Base-by-base conservation (phyloP, 2,888 invertebrate species). In the Leptopilina myrica region DNA sequence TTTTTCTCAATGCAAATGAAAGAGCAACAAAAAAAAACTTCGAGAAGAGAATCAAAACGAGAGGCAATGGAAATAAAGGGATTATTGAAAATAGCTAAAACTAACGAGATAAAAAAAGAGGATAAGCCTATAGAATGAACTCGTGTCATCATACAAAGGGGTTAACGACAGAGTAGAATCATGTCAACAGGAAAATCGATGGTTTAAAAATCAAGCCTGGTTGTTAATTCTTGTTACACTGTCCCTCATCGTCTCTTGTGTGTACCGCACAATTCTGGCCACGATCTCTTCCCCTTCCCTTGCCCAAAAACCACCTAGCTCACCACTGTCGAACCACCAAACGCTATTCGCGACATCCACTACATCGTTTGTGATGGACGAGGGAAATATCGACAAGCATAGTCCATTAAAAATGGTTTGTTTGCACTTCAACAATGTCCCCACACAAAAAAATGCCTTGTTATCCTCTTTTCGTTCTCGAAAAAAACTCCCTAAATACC, bases 161-260 rank as follows among this genome's bases (percentile, higher is more conserved):
- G 62, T 73, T 73, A 59, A 73, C 40, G n/a, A n/a, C 73, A 73
- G 56, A 73, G 56, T 73, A 83, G 84, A 83, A 82, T 84, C 85
- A 84, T 86, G 88, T 88, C 85, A 87, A 88, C 86, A 84, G 84
- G 67, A 84, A 88, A 88, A 88, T 87, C 86, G 84, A 86, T 86
- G 82, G 80, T 80, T 77, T 80, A 86, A 86, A 86, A 85, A 85
- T 84, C 84, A 86, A 73, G 73, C 73, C 40, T 73, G 56, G 73
- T 33, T 73, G 73, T 73, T 73, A 73, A 73, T 56, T 73, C 56
- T 56, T n/a, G 73, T 56, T 73, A 73, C 73, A 73, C 73, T 73
- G 56, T 73, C 56, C n/a, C 33, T 20, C 49, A 14, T 53, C 67
- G 6, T 49, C 73, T 56, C 73, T 73, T 73, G 56, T 40, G 26